phyloP scores from a whole-genome alignment of 2,113 vertebrate species.

The Microcebus murinus region DNA sequence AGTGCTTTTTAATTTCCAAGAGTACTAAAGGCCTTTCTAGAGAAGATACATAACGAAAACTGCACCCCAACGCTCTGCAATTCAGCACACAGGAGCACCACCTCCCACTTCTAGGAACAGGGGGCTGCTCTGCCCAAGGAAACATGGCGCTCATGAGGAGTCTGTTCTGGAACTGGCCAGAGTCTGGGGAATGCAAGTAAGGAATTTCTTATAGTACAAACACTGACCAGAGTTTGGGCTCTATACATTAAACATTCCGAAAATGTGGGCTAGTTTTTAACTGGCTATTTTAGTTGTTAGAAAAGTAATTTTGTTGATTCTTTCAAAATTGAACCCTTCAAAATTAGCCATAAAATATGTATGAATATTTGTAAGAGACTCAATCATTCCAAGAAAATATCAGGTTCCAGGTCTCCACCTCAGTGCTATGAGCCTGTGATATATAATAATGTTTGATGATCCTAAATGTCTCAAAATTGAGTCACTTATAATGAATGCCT shows the following conservation, averaged over 20 bases:
- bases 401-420: not conserved
- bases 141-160: not conserved
- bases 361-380: not conserved
- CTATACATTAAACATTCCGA: not conserved
- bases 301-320: not conserved
- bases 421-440: not conserved
- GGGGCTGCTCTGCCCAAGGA: not conserved
- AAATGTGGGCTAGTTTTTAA: not conserved
- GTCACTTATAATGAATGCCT: no score
- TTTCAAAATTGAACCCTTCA: not conserved
- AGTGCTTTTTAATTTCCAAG: conserved; percentile 49
- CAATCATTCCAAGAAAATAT: not conserved
- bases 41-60: not conserved
- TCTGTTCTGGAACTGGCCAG: not conserved
- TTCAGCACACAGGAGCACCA: not conserved
- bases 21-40: conserved; percentile 39
- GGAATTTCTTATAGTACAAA: not conserved
- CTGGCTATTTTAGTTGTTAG: not conserved
- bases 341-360: conserved; percentile 30
- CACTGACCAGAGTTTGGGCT: not conserved
- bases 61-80: not conserved
- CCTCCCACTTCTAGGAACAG: not conserved
- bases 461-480: no score
- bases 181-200: not conserved
- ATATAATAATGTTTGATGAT: no score